Conservation (phyloP, 2,113 vertebrate species). For the Podiceps cristatus region DNA sequence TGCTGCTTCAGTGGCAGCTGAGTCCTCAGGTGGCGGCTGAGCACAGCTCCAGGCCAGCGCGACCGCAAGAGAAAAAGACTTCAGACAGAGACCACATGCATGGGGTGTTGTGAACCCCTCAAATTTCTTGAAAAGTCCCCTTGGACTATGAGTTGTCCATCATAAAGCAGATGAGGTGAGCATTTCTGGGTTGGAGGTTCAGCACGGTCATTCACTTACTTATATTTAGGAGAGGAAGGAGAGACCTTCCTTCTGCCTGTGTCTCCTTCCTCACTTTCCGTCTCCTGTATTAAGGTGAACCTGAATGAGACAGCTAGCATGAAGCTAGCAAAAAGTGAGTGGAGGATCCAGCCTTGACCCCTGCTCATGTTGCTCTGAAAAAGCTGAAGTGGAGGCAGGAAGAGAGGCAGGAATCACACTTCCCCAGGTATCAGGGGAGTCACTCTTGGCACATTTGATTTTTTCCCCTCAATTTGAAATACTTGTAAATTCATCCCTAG, state of each 20-base stretch:
- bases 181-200: neutral
- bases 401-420: neutral
- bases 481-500: neutral
- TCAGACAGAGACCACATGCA: neutral
- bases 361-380: neutral
- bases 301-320: neutral
- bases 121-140: neutral
- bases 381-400: neutral
- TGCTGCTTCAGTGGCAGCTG: neutral
- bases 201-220: neutral
- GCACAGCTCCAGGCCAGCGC: neutral
- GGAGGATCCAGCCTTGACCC: neutral
- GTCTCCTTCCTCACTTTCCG: neutral
- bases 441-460: neutral
- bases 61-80: neutral
- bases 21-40: neutral
- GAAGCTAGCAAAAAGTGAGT: neutral
- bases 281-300: neutral
- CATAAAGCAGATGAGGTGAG: neutral
- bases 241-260: neutral
- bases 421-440: neutral
- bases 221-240: neutral
- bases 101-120: neutral
- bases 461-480: neutral
- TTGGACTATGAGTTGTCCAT: neutral